Percentiles rank a stretch among this genome's conserved stretches.
These are phyloP conservation scores for Troilus luridus DNA, from an alignment of 2,888 invertebrate genomes.

Conservation along the genomic window DNA sequence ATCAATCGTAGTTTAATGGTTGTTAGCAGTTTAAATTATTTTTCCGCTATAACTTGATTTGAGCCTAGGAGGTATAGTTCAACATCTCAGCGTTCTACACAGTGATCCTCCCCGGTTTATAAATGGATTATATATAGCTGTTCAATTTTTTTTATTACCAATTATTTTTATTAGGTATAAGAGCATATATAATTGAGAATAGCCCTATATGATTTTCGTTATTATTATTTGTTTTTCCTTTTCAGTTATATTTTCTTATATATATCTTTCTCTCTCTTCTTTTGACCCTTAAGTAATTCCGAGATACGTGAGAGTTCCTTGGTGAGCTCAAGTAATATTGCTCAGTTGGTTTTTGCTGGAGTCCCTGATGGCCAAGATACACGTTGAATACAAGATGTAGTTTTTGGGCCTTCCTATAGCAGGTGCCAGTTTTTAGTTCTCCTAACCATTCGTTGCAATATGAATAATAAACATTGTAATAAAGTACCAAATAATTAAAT, in stretches of 20 bases:
- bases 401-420: neutral
- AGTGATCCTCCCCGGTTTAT: too few species aligned
- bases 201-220: neutral
- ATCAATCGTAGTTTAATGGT: too few species aligned
- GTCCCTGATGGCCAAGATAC: neutral
- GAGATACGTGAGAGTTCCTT: constrained; percentile 2
- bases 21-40: too few species aligned
- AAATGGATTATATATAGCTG: too few species aligned
- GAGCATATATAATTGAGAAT: too few species aligned
- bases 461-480: too few species aligned
- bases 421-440: neutral
- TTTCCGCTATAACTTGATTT: too few species aligned
- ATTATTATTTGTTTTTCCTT: neutral
- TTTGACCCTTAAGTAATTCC: neutral
- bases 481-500: too few species aligned
- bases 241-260: neutral
- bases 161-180: too few species aligned
- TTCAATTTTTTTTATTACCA: too few species aligned
- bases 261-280: neutral
- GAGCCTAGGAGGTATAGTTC: too few species aligned
- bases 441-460: neutral
- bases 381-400: constrained; percentile 2
- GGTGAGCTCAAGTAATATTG: neutral
- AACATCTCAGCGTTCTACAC: too few species aligned
- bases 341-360: neutral